Evolutionary conservation across 2,113 vertebrate genomes (phyloP).

Genomic region (Hiodon alosoides): DNA sequence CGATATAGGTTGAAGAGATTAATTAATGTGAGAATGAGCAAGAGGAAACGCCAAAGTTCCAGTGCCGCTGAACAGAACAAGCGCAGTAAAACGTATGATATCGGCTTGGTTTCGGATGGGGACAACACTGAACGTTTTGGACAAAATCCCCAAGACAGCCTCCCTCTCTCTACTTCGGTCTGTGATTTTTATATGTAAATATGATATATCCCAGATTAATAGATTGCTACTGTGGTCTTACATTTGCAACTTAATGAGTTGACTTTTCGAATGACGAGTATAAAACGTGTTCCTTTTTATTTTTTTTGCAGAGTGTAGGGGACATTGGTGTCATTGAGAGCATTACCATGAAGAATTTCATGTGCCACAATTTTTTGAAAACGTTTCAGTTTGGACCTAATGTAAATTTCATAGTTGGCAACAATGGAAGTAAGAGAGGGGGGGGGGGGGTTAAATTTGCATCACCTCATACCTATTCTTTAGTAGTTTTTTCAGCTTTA

Average conservation of each 20-base stretch:
- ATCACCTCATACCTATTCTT: neutral
- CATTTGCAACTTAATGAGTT: too few species aligned
- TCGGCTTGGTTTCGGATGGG: conserved; percentile 18
- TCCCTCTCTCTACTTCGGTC: conserved; percentile 24
- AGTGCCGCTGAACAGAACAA: conserved; percentile 26
- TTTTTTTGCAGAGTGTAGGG: conserved; percentile 57
- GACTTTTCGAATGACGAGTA: too few species aligned
- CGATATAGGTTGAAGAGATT: neutral
- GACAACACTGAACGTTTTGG: conserved; percentile 24
- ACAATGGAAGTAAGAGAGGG: conserved; percentile 82
- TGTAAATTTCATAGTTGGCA: conserved; percentile 86
- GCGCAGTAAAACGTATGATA: conserved; percentile 14
- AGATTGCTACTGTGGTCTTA: neutral
- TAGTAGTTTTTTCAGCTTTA: neutral
- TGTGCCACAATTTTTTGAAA: conserved; percentile 81
- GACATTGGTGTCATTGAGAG: conserved; percentile 87
- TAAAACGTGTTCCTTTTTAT: conserved; percentile 21
- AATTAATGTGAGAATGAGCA: conserved; percentile 29
- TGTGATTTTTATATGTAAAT: conserved; percentile 8
- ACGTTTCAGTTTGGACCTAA: conserved; percentile 85
- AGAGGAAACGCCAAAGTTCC: conserved; percentile 27
- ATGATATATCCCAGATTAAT: neutral
- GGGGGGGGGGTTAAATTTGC: conserved; percentile 52
- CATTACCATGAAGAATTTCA: conserved; percentile 82
- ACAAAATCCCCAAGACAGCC: conserved; percentile 16